These are phyloP conservation scores for Laticauda colubrina DNA, from an alignment of 2,113 vertebrate genomes.

Conservation along the genomic window DNA sequence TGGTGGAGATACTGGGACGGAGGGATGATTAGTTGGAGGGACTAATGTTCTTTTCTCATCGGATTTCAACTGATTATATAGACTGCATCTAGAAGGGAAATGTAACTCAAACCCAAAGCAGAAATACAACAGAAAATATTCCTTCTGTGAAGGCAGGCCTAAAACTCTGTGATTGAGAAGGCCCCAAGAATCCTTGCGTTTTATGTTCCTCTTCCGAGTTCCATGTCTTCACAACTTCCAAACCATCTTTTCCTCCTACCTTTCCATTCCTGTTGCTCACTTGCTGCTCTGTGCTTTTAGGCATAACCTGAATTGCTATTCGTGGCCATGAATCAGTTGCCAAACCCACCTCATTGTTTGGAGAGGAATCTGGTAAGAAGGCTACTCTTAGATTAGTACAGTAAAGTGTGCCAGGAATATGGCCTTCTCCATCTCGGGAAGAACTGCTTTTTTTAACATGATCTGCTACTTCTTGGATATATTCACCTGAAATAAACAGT, in stretches of 20 bases:
- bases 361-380: conserved; percentile 77
- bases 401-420: conserved; percentile 79
- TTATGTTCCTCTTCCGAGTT: neutral
- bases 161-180: neutral
- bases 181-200: neutral
- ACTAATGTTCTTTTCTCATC: neutral
- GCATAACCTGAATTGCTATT: neutral
- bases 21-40: neutral
- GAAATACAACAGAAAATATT: neutral
- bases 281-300: neutral
- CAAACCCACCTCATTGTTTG: conserved; percentile 65
- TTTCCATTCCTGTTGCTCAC: neutral
- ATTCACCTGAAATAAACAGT: conserved; percentile 53
- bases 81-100: neutral
- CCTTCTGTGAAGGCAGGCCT: neutral
- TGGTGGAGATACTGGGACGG: neutral
- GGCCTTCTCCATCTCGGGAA: conserved; percentile 17
- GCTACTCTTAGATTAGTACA: conserved; percentile 86
- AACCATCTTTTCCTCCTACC: neutral
- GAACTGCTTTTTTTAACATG: conserved; percentile 50
- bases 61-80: neutral
- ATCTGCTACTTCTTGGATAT: conserved; percentile 56
- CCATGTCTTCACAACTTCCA: neutral
- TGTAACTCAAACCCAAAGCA: neutral
- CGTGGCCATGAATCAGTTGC: neutral